phyloP scores from a whole-genome alignment of 2,888 invertebrate species.

The Trissolcus brochymenae region DNA sequence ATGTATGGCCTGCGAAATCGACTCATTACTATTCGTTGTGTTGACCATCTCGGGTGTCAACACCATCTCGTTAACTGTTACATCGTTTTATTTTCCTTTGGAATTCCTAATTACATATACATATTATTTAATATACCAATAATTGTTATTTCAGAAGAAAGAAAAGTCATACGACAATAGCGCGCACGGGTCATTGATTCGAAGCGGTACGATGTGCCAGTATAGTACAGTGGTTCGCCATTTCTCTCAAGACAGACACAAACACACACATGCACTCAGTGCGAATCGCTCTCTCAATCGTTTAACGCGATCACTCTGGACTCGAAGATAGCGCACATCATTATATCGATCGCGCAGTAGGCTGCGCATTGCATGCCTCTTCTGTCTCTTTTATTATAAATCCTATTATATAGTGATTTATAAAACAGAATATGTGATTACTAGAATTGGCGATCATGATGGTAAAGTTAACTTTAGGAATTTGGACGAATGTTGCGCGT shows the following conservation, averaged over 20 bases:
- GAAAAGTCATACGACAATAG: too few species aligned
- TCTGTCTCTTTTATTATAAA: too few species aligned
- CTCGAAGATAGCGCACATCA: constrained; percentile 67
- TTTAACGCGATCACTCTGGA: constrained; percentile 32
- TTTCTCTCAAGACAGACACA: constrained; percentile 26
- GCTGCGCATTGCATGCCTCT: constrained; percentile 47
- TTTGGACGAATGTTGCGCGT: constrained; percentile 55
- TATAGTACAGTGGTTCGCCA: constrained; percentile 46
- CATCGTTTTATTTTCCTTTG: constrained; percentile 14
- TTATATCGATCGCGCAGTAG: constrained; percentile 73
- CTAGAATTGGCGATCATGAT: constrained; percentile 24
- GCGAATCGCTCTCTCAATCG: too few species aligned
- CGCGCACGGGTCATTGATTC: constrained; percentile 70
- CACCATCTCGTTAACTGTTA: constrained; percentile 36
- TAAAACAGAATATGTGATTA: too few species aligned
- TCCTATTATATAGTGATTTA: too few species aligned
- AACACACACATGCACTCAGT: constrained; percentile 11
- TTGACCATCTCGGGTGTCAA: constrained; percentile 48
- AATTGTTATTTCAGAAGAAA: too few species aligned
- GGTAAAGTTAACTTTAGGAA: constrained; percentile 62
- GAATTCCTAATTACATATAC: constrained; percentile 1
- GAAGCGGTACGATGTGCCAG: constrained; percentile 69
- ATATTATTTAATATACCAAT: too few species aligned
- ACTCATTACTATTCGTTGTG: constrained; percentile 68
- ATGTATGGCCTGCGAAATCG: constrained; percentile 52